These are phyloP conservation scores for Euzetes globulus DNA, from an alignment of 2,888 invertebrate species.

Conservation along the genomic window DNA sequence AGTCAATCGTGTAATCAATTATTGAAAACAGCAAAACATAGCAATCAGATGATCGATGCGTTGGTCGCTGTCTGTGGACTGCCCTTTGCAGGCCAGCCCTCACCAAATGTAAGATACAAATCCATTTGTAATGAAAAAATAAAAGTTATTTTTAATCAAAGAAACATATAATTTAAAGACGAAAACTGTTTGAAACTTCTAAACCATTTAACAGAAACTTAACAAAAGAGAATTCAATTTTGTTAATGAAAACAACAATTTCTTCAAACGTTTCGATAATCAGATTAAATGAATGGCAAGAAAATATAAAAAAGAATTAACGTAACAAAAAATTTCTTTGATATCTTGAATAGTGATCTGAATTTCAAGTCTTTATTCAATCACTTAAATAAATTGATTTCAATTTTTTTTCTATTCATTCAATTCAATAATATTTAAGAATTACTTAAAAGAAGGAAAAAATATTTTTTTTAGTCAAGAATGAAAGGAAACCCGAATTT, in stretches of 20 bases:
- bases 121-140: neutral
- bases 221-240: no score
- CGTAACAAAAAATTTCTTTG: no score
- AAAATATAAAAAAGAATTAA: no score
- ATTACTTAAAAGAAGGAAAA: no score
- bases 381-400: neutral
- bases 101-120: neutral
- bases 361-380: neutral
- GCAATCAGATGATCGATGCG: neutral
- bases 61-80: slow-evolving; percentile 14
- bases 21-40: neutral
- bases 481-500: no score
- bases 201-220: neutral
- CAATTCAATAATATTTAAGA: no score
- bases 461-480: no score
- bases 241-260: no score
- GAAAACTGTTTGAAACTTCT: neutral
- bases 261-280: no score
- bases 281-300: no score
- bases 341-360: no score
- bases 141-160: neutral
- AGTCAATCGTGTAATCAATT: slow-evolving; percentile 8
- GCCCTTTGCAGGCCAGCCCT: neutral
- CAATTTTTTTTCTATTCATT: neutral
- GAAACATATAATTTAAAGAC: no score